Base-by-base conservation (phyloP, 2,797 vertebrate species). In the Chanos chanos region DNA sequence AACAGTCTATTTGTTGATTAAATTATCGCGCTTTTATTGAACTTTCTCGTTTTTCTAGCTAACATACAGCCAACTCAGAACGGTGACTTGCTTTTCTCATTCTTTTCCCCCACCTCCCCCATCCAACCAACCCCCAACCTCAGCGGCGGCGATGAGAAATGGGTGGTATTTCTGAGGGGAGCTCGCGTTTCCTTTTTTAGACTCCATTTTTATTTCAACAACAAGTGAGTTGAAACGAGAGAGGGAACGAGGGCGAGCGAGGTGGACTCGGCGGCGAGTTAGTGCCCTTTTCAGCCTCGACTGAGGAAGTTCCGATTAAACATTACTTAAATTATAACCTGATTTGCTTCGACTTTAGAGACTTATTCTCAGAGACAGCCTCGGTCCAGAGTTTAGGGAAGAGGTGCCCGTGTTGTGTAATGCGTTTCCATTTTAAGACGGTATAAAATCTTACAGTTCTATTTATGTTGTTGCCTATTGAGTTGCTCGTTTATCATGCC, bases 111-210 rank as follows among this genome's bases (percentile, higher is more conserved):
- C 13, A 41, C 34, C 49, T 83, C 81, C 85, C 86, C 84, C 82
- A 82, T 74, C 76, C n/a, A 76, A 75, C 81, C 86, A 85, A 86
- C 84, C 85, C 85, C 84, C 85, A 83, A 80, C 76, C 78, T 83
- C 73, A 71, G 80, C 81, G 84, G 81, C 76, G 80, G 81, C 79
- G 70, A 70, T 75, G 74, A 87, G 81, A 86, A 86, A 85, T 87
- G 86, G 84, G 76, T 84, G 87, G 85, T 82, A 82, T 89, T 86
- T 85, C 79, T 72, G 76, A 86, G 75, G 77, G 81, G 86, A 85
- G 85, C 83, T 84, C 83, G 78, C 81, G 81, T 87, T 88, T 88
- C 86, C 85, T 81, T 86, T 86, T 89, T 87, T 87, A 90, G 86
- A 82, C 83, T 86, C 86, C 81, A 86, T 89, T 86, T 83, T 82